These are phyloP conservation scores for Sinonovacula constricta DNA, from an alignment of 1,140 invertebrate genomes.

Conservation along the genomic window DNA sequence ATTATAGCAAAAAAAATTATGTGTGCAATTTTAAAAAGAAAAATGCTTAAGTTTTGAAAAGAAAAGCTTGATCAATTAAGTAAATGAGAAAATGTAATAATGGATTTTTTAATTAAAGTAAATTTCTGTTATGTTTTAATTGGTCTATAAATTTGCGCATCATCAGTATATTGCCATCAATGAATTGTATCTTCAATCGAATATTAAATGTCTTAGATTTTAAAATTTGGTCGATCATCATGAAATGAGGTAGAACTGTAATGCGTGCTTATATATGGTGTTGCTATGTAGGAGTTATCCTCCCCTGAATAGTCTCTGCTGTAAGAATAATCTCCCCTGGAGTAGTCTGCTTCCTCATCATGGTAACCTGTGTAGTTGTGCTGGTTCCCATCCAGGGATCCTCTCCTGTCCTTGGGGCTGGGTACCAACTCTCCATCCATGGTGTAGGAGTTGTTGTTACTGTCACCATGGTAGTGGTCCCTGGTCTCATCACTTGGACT, in stretches of 20 bases:
- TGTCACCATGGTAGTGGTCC: constrained; percentile 29
- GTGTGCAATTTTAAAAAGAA: too few species aligned
- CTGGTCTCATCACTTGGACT: constrained; percentile 8
- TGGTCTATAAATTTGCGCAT: too few species aligned
- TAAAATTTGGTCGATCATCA: constrained; percentile 36
- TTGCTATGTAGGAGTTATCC: neutral
- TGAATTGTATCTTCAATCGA: neutral
- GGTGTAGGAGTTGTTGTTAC: constrained; percentile 30
- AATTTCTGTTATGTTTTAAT: too few species aligned
- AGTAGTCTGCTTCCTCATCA: constrained; percentile 7
- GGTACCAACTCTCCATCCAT: neutral
- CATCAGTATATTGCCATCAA: neutral
- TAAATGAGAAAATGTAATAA: too few species aligned
- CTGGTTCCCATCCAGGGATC: neutral
- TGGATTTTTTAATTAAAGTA: too few species aligned
- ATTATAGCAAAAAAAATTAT: too few species aligned
- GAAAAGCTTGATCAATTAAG: too few species aligned
- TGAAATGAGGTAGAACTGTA: constrained; percentile 36
- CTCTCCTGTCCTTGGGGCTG: neutral
- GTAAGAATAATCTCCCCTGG: neutral
- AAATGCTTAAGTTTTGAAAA: too few species aligned
- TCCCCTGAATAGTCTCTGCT: neutral
- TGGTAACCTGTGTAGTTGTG: neutral
- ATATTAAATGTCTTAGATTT: constrained; percentile 17
- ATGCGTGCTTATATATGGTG: constrained; percentile 6